Percentiles rank a stretch among this genome's conserved stretches.
Conservation (phyloP, 2,888 invertebrate species). For the Scaptomyza tumidula region DNA sequence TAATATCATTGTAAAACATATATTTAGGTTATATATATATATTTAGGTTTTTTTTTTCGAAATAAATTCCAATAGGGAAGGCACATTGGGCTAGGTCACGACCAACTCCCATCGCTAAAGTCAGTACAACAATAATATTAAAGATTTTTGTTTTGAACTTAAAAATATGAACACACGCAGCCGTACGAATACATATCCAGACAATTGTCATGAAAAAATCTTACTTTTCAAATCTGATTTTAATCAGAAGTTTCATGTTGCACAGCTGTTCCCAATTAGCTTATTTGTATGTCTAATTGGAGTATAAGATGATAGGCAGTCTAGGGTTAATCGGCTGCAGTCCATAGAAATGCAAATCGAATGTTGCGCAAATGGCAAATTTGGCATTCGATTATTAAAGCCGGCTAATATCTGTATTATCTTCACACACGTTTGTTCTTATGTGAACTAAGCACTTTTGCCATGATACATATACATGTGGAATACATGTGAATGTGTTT, state of each 20-base stretch:
- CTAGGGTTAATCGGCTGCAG: constrained; percentile 25
- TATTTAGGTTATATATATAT: too few relatives aligned
- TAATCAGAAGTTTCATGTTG: constrained; percentile 11
- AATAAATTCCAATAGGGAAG: too few relatives aligned
- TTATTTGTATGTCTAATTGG: not conserved
- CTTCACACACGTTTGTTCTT: not conserved
- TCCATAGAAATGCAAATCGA: constrained; percentile 23
- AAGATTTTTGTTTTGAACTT: too few relatives aligned
- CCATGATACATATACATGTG: constrained; percentile 12
- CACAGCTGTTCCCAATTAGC: constrained; percentile 18
- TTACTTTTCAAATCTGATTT: constrained; percentile 15
- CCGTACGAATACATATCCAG: not conserved
- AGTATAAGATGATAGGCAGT: not conserved
- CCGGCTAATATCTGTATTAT: constrained; percentile 19
- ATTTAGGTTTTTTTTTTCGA: too few relatives aligned
- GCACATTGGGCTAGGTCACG: constrained; percentile 24
- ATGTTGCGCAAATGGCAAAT: constrained; percentile 15
- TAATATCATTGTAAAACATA: too few relatives aligned
- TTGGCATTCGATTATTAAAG: constrained; percentile 7
- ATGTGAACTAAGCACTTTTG: constrained; percentile 10
- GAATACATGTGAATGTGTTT: not conserved
- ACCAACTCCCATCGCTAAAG: not conserved
- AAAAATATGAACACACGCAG: too few relatives aligned
- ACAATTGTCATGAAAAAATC: not conserved
- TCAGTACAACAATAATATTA: constrained; percentile 1